These are phyloP conservation scores for Willisornis vidua DNA, from an alignment of 2,113 vertebrate genomes.

Conservation along the genomic window DNA sequence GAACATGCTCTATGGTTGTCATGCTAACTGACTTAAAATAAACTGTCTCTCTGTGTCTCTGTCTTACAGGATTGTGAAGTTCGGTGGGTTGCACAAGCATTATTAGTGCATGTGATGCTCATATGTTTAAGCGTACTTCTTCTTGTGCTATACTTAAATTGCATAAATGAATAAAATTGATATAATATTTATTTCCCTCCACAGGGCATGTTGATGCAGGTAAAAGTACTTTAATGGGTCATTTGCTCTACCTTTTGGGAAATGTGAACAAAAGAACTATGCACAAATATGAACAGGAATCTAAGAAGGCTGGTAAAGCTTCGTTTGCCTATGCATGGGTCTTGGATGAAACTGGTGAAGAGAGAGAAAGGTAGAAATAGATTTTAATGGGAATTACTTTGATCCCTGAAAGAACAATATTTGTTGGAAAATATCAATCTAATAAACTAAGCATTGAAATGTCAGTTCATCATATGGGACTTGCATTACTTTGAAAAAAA, in stretches of 20 bases:
- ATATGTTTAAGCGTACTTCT: background rate
- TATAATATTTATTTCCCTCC: background rate
- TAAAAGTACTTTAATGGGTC: slow-evolving; percentile 98
- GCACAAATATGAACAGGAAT: slow-evolving; percentile 98
- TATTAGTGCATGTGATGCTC: background rate
- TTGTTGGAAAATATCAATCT: background rate
- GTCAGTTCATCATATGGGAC: background rate
- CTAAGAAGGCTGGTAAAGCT: slow-evolving; percentile 97
- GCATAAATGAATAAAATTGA: background rate
- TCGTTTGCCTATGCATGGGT: slow-evolving; percentile 99
- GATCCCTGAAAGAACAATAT: background rate
- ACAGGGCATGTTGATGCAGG: slow-evolving; percentile 97
- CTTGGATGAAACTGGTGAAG: slow-evolving; percentile 97
- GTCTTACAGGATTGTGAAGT: background rate
- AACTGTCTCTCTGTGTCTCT: background rate
- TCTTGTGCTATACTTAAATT: background rate
- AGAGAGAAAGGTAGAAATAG: slow-evolving; percentile 89
- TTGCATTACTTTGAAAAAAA: background rate
- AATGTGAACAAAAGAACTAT: slow-evolving; percentile 98
- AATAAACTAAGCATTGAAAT: background rate
- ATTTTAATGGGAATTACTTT: background rate
- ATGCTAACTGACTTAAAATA: background rate
- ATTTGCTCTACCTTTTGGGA: slow-evolving; percentile 94
- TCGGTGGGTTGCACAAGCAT: background rate
- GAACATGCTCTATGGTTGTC: background rate